Evolutionary conservation across 2,797 vertebrate species (phyloP).

Genomic region (Carduelis carduelis): DNA sequence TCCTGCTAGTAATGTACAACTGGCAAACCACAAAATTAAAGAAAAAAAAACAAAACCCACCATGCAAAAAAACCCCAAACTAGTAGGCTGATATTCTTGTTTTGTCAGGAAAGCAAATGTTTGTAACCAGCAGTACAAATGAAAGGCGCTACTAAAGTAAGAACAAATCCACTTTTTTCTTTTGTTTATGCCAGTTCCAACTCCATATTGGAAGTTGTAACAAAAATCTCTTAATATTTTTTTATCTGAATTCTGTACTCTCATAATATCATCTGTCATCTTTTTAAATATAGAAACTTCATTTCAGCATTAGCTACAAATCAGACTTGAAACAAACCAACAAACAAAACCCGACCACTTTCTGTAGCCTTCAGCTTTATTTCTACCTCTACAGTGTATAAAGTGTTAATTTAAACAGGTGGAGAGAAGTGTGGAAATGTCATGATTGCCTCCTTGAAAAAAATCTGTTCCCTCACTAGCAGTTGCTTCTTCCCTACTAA

Average conservation of each 20-base stretch:
- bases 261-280: background rate
- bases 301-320: background rate
- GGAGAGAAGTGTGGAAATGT: background rate
- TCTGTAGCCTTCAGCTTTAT: background rate
- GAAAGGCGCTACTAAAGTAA: background rate
- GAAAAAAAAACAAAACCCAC: fast-evolving
- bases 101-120: background rate
- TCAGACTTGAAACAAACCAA: background rate
- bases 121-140: background rate
- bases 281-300: background rate
- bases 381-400: background rate
- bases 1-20: background rate
- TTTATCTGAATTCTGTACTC: background rate
- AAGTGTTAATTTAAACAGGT: background rate
- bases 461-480: constrained; percentile 6
- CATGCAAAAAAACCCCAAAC: background rate
- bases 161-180: background rate
- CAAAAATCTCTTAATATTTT: background rate
- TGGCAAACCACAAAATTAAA: background rate
- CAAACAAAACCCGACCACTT: background rate
- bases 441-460: constrained; percentile 25
- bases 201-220: background rate
- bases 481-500: background rate
- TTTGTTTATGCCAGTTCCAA: background rate
- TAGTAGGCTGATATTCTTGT: background rate